Conservation (phyloP, 2,888 invertebrate species). For the Parnassius orleans region DNA sequence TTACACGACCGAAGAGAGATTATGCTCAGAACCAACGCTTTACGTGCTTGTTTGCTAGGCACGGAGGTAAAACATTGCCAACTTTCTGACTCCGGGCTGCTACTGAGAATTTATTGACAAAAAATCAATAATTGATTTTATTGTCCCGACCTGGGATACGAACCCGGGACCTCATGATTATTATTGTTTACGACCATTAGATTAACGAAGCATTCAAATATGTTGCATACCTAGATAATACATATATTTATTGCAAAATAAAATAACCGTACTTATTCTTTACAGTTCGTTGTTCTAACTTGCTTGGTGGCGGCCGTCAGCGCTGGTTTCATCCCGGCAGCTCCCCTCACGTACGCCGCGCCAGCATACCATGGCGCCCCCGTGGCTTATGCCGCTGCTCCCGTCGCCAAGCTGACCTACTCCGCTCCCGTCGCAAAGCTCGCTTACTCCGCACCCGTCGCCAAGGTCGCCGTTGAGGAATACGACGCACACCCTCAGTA, state of each 20-base stretch:
- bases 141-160: no score
- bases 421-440: constrained; percentile 60
- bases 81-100: no score
- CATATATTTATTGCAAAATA: neutral
- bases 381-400: constrained; percentile 48
- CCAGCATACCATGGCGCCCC: constrained; percentile 47
- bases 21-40: no score
- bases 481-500: constrained; percentile 62
- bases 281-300: constrained; percentile 52
- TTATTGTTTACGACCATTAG: no score
- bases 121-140: no score
- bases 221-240: no score
- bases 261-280: constrained; percentile 2
- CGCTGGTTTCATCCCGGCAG: constrained; percentile 41
- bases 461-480: constrained; percentile 37
- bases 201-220: no score
- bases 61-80: no score
- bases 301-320: constrained; percentile 52
- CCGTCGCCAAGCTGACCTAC: constrained; percentile 45
- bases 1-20: no score
- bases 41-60: no score
- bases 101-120: no score
- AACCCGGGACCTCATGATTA: no score
- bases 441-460: constrained; percentile 37
- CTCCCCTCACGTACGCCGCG: constrained; percentile 34